Evolutionary conservation across 2,113 vertebrate genomes (phyloP).

Genomic region (Geococcyx californianus): DNA sequence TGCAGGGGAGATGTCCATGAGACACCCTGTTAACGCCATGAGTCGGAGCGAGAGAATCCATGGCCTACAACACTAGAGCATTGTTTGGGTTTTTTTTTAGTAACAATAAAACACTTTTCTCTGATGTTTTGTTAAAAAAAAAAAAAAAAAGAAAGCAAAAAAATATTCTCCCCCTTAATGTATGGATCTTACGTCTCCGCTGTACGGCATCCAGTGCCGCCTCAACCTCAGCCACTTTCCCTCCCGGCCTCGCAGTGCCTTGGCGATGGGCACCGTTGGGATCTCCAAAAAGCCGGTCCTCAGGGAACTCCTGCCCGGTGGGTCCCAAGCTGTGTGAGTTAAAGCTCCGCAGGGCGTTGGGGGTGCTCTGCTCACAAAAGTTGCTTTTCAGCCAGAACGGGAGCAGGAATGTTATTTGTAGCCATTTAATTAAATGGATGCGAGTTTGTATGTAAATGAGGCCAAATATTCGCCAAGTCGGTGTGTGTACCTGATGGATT

Average conservation of each 20-base stretch:
- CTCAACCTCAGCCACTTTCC: background rate
- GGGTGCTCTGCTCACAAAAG: background rate
- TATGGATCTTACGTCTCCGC: background rate
- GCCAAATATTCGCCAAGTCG: background rate
- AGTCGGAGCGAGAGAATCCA: constrained; percentile 10
- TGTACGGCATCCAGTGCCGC: background rate
- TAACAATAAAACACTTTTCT: constrained; percentile 65
- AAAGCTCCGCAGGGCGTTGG: background rate
- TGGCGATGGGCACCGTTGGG: accelerated
- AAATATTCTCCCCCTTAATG: background rate
- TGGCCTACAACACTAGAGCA: constrained; percentile 50
- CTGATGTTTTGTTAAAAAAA: constrained; percentile 52
- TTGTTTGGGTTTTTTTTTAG: constrained; percentile 26
- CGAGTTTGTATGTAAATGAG: background rate
- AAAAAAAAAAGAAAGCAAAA: background rate
- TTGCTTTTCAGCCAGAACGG: background rate
- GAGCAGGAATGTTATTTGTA: accelerated
- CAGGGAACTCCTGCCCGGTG: accelerated
- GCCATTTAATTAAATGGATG: background rate
- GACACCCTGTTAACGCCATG: background rate
- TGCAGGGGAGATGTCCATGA: background rate
- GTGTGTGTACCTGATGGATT: background rate
- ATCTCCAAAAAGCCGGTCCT: background rate
- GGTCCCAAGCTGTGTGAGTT: background rate
- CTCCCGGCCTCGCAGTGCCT: accelerated